phyloP scores from a whole-genome alignment of 2,888 invertebrate genomes.

The Eumacrocentrus americanus region DNA sequence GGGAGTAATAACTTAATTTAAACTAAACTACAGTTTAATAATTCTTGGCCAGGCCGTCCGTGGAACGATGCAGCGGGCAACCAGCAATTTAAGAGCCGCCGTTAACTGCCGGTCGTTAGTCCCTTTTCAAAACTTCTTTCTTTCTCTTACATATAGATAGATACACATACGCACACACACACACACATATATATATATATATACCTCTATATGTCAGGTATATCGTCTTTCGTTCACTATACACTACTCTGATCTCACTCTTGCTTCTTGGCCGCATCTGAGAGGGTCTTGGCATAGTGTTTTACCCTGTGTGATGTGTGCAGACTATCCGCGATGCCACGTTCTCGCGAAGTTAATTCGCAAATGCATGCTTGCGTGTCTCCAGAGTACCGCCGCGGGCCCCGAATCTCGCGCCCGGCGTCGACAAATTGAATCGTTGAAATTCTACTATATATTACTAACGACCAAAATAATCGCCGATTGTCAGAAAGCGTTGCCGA shows the following conservation, averaged over 20 bases:
- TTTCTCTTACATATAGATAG: constrained; percentile 45
- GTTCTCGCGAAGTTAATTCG: constrained; percentile 46
- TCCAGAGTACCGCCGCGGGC: constrained; percentile 40
- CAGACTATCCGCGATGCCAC: no score
- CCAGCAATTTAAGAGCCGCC: constrained; percentile 63
- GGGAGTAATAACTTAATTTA: constrained; percentile 62
- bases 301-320: no score
- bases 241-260: no score
- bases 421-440: constrained; percentile 59
- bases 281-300: no score
- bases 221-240: no score
- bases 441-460: constrained; percentile 42
- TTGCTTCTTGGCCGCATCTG: no score
- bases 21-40: constrained; percentile 63
- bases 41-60: constrained; percentile 57
- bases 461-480: constrained; percentile 37
- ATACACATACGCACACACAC: constrained; percentile 29
- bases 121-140: constrained; percentile 62
- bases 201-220: no score
- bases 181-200: constrained; percentile 22
- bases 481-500: constrained; percentile 27
- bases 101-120: constrained; percentile 63
- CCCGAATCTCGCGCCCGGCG: constrained; percentile 38
- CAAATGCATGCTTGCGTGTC: constrained; percentile 50
- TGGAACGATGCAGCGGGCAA: constrained; percentile 50